phyloP scores from a whole-genome alignment of 2,797 vertebrate species.

The Amphiprion clarkii region DNA sequence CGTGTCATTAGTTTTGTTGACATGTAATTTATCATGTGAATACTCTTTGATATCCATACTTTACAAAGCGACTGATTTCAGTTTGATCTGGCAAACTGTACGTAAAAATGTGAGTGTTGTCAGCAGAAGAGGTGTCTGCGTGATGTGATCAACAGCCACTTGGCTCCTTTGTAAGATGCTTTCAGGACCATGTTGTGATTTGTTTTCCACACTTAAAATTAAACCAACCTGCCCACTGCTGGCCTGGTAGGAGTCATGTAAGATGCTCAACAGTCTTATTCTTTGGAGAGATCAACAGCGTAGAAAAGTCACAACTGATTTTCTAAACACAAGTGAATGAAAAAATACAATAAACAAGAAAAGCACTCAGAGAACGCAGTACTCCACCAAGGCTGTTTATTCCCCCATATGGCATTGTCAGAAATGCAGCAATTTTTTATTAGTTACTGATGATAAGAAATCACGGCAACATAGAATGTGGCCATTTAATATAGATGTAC shows the following conservation, averaged over 20 bases:
- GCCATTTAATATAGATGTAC: too few species aligned
- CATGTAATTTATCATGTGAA: slow-evolving; percentile 51
- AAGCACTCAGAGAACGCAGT: too few species aligned
- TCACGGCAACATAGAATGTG: too few species aligned
- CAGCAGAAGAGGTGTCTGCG: slow-evolving; percentile 40
- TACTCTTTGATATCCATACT: slow-evolving; percentile 38
- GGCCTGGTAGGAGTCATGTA: slow-evolving; percentile 53
- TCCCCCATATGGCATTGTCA: too few species aligned
- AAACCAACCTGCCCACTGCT: slow-evolving; percentile 55
- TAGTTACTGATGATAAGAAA: too few species aligned
- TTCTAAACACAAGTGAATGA: slow-evolving; percentile 30
- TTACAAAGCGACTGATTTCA: slow-evolving; percentile 36
- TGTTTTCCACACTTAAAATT: slow-evolving; percentile 55
- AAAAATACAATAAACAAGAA: slow-evolving; percentile 28
- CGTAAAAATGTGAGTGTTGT: slow-evolving; percentile 36
- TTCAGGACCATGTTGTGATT: slow-evolving; percentile 55
- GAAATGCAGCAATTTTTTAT: too few species aligned
- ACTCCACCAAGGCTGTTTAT: too few species aligned
- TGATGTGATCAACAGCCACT: slow-evolving; percentile 59
- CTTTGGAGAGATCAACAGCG: slow-evolving; percentile 46
- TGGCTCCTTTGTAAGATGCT: slow-evolving; percentile 32
- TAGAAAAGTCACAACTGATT: slow-evolving; percentile 49
- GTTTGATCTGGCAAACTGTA: slow-evolving; percentile 42
- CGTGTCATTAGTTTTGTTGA: slow-evolving; percentile 34
- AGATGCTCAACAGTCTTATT: slow-evolving; percentile 43